A percentile compares a stretch with the other conserved stretches of the same genome.
These are phyloP conservation scores for Meloidogyne hapla DNA, from an alignment of 1,140 invertebrate genomes.

Conservation along the genomic window DNA sequence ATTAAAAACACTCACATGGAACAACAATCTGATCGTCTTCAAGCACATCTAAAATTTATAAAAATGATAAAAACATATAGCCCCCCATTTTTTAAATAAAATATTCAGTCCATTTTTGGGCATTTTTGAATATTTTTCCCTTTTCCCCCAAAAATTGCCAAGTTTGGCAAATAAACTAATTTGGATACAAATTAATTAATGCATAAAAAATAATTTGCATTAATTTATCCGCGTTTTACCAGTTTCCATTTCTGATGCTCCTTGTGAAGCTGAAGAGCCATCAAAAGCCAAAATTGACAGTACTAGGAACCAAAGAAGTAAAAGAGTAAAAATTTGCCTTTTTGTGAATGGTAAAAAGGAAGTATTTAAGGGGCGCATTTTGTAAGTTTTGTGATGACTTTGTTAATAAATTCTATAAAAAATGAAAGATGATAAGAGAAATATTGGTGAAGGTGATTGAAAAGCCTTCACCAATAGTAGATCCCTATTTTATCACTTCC, in stretches of 20 bases:
- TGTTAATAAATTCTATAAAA: neutral
- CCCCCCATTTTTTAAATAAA: no score
- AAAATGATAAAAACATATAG: no score
- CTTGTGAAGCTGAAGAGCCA: neutral
- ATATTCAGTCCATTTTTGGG: neutral
- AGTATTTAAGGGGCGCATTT: neutral
- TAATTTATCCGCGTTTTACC: neutral
- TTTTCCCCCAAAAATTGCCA: no score
- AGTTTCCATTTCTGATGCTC: neutral
- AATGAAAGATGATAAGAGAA: no score
- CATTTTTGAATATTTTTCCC: no score
- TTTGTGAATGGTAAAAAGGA: neutral
- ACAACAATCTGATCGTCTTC: conserved; percentile 20
- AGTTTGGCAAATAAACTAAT: no score
- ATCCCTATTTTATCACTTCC: no score
- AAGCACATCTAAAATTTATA: neutral
- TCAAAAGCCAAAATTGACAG: neutral
- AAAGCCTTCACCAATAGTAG: no score
- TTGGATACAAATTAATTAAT: neutral
- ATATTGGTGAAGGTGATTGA: no score
- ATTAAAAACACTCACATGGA: conserved; percentile 8
- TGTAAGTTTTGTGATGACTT: neutral
- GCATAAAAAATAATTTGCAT: conserved; percentile 6
- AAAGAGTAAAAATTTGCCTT: neutral
- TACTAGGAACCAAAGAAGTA: neutral